A percentile compares a stretch with the other conserved stretches of the same genome.
Evolutionary conservation across 1,140 invertebrate species (phyloP).

Genomic region (Onthophagus taurus): DNA sequence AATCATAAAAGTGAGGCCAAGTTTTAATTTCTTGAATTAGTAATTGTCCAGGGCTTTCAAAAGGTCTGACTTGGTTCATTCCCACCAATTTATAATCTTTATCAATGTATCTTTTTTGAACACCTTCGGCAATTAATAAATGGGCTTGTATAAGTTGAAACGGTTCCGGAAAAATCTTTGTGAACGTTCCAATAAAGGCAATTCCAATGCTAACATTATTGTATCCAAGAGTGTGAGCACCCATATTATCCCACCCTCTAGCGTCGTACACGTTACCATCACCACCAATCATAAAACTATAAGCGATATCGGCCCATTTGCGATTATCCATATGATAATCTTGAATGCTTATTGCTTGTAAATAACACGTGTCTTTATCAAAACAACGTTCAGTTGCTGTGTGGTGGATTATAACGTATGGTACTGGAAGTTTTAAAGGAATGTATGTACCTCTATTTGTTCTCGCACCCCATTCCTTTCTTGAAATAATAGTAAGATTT

Average conservation of each 20-base stretch:
- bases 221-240: constrained; percentile 57
- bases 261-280: constrained; percentile 72
- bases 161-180: constrained; percentile 16
- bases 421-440: constrained; percentile 21
- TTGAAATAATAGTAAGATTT: constrained; percentile 7
- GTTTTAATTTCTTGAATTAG: constrained; percentile 44
- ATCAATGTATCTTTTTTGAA: constrained; percentile 44
- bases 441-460: constrained; percentile 30
- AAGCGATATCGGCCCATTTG: constrained; percentile 53
- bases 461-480: not conserved
- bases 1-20: constrained; percentile 36
- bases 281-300: constrained; percentile 67
- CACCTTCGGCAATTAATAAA: constrained; percentile 50
- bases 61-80: constrained; percentile 49
- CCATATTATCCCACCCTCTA: constrained; percentile 59
- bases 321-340: constrained; percentile 61
- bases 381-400: constrained; percentile 40
- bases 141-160: not conserved
- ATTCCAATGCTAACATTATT: constrained; percentile 50
- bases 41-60: constrained; percentile 51
- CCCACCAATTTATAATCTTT: constrained; percentile 50
- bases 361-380: constrained; percentile 34
- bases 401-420: constrained; percentile 34
- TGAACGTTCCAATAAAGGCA: constrained; percentile 46
- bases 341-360: constrained; percentile 48